Conservation (phyloP, 2,888 invertebrate genomes). For the Melieria picta region DNA sequence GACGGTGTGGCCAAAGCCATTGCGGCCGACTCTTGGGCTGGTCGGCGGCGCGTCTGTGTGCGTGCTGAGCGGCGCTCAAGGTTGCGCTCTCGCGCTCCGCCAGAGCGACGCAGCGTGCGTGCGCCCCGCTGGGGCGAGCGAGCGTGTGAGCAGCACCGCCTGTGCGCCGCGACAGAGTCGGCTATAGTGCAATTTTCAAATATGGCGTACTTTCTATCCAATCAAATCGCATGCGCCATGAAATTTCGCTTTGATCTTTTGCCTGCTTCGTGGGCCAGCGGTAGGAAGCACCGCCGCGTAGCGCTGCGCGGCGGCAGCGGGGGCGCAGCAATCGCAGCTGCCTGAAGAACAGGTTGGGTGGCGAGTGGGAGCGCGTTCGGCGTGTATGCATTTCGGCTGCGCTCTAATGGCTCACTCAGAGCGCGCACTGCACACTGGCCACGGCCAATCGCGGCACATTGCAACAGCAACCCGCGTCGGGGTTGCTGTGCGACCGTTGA, state of each 20-base stretch:
- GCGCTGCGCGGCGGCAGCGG: constrained; percentile 1
- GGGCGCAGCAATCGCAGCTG: too few species aligned
- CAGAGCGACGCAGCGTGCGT: neutral
- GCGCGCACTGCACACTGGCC: neutral
- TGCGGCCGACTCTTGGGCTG: too few species aligned
- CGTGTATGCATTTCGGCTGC: too few species aligned
- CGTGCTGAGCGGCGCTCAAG: neutral
- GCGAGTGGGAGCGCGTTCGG: too few species aligned
- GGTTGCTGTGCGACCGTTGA: too few species aligned
- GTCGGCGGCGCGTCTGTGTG: neutral
- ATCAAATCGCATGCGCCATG: constrained; percentile 65
- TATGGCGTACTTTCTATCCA: constrained; percentile 65
- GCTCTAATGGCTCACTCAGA: too few species aligned
- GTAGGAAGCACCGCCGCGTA: neutral
- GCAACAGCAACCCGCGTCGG: neutral
- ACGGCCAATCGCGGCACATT: constrained; percentile 18
- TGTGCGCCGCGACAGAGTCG: constrained; percentile 47
- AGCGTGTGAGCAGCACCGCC: constrained; percentile 40
- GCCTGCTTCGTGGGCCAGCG: neutral
- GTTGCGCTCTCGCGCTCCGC: constrained; percentile 34
- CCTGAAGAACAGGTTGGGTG: too few species aligned
- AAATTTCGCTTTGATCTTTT: constrained; percentile 38
- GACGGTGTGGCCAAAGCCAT: neutral
- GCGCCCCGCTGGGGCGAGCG: neutral
- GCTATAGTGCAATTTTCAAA: constrained; percentile 61